Percentiles rank a stretch among this genome's conserved stretches.
Conservation (phyloP, 2,888 invertebrate genomes). For the Herminia tarsipennalis region DNA sequence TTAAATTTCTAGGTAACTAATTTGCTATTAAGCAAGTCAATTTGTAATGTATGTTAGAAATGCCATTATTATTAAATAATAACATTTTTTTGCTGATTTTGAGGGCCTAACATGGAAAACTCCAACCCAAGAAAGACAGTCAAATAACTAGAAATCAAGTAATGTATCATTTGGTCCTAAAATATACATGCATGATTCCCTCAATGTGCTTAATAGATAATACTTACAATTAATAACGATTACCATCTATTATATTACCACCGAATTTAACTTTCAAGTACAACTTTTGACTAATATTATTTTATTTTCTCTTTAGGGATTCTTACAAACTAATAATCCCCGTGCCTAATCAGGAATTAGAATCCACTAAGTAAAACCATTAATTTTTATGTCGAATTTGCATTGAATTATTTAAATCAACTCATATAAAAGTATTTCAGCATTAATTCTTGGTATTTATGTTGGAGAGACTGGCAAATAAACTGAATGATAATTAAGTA, state of each 20-base stretch:
- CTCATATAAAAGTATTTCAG: constrained; percentile 30
- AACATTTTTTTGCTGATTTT: too few relatives aligned
- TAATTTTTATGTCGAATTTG: constrained; percentile 46
- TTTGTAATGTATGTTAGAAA: too few relatives aligned
- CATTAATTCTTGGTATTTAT: constrained; percentile 36
- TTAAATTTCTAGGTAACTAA: too few relatives aligned
- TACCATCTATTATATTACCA: constrained; percentile 15
- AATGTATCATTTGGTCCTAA: too few relatives aligned
- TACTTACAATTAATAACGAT: constrained; percentile 9
- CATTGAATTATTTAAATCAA: constrained; percentile 41
- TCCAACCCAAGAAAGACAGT: too few relatives aligned
- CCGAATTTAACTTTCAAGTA: constrained; percentile 18
- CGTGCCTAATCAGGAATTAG: constrained; percentile 37
- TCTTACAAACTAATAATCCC: constrained; percentile 36
- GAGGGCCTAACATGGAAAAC: too few relatives aligned
- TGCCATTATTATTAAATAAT: too few relatives aligned
- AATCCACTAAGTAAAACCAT: constrained; percentile 35
- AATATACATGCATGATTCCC: too few relatives aligned
- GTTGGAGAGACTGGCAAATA: constrained; percentile 30
- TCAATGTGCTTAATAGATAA: too few relatives aligned
- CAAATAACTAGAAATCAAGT: too few relatives aligned
- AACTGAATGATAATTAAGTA: constrained; percentile 30
- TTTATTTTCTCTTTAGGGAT: constrained; percentile 24
- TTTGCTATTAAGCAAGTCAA: too few relatives aligned
- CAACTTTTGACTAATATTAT: constrained; percentile 16